phyloP scores from a whole-genome alignment of 2,888 invertebrate genomes.

The Pegoplata infirma region DNA sequence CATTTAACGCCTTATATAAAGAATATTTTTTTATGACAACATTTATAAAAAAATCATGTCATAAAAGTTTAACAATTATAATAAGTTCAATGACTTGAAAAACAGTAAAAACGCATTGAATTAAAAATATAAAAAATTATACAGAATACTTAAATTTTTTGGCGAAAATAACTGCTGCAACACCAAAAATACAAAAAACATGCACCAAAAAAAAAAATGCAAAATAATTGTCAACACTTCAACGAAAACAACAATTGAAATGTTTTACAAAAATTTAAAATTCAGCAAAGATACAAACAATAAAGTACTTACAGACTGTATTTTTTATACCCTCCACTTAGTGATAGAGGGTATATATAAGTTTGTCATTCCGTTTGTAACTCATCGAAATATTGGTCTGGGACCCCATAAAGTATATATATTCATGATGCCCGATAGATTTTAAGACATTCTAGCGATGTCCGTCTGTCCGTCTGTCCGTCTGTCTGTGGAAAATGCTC shows the following conservation, averaged over 20 bases:
- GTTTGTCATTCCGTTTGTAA: too few species aligned
- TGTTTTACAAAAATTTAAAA: slow-evolving; percentile 54
- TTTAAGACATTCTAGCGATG: too few species aligned
- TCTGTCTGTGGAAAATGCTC: too few species aligned
- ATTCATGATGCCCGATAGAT: too few species aligned
- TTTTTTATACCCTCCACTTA: too few species aligned
- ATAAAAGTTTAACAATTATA: background rate
- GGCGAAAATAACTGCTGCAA: background rate
- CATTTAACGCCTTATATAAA: background rate
- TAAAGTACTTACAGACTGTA: too few species aligned
- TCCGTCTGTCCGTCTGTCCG: too few species aligned
- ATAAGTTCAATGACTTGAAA: background rate
- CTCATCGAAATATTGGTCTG: too few species aligned
- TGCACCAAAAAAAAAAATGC: slow-evolving; percentile 53
- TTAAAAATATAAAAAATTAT: background rate
- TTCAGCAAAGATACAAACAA: slow-evolving; percentile 46
- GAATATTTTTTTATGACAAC: background rate
- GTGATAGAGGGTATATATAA: too few species aligned
- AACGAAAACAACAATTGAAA: slow-evolving; percentile 45
- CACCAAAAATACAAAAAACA: slow-evolving; percentile 27
- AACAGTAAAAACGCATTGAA: background rate
- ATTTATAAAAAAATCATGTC: too few species aligned
- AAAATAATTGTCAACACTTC: slow-evolving; percentile 59
- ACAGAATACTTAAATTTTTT: background rate
- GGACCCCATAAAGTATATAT: too few species aligned